Conservation (phyloP, 2,113 vertebrate genomes). For the Panurus biarmicus region DNA sequence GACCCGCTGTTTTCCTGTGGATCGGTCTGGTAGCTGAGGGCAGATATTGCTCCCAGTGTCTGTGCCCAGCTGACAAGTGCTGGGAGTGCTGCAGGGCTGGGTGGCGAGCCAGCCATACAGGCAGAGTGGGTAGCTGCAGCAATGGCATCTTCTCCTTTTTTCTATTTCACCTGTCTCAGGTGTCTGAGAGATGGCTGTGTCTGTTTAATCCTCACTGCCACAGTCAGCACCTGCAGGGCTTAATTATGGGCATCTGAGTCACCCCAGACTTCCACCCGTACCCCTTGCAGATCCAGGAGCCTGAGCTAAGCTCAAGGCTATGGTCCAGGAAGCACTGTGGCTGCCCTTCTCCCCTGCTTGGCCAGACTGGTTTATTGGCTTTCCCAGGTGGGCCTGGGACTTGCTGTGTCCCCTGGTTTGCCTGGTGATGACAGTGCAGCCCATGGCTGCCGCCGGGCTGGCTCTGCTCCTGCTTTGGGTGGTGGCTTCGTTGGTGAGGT, state of each 20-base stretch:
- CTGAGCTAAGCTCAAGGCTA: neutral
- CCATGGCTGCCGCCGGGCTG: neutral
- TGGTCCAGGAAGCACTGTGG: neutral
- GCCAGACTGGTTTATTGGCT: neutral
- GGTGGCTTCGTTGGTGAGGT: neutral
- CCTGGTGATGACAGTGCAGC: neutral
- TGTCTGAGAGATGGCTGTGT: neutral
- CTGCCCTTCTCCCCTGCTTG: neutral
- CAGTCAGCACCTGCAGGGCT: neutral
- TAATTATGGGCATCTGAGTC: neutral
- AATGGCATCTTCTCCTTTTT: neutral
- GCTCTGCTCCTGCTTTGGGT: neutral
- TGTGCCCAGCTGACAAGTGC: neutral
- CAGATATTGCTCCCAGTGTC: accelerated
- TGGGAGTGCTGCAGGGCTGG: neutral
- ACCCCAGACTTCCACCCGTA: neutral
- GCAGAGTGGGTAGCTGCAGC: neutral
- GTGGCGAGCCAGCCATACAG: neutral
- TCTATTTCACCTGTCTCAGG: neutral
- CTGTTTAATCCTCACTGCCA: neutral
- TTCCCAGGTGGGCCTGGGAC: neutral
- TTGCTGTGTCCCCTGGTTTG: neutral
- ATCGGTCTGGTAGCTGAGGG: neutral
- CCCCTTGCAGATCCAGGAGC: neutral
- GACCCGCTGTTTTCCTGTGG: neutral